phyloP scores from a whole-genome alignment of 2,113 vertebrate species.

The Chaetorhynchus papuensis region DNA sequence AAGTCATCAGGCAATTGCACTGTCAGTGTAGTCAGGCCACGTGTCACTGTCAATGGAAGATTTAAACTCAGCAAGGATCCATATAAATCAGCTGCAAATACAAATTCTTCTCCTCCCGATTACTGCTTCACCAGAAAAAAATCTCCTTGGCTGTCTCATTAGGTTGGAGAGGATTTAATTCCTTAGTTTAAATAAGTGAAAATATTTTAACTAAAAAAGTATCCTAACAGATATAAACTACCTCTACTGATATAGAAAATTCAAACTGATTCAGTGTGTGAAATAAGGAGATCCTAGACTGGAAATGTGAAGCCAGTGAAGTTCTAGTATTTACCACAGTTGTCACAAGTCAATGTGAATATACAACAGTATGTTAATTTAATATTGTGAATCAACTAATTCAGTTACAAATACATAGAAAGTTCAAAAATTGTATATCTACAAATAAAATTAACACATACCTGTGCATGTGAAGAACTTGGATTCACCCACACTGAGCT shows the following conservation, averaged over 20 bases:
- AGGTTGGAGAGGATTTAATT: neutral
- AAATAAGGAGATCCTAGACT: neutral
- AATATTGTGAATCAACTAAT: neutral
- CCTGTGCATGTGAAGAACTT: conserved; percentile 99
- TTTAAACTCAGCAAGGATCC: neutral
- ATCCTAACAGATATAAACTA: neutral
- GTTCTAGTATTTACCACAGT: neutral
- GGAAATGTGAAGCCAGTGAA: neutral
- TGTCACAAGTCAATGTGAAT: neutral
- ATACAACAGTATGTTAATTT: neutral
- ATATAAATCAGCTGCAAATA: neutral
- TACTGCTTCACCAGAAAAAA: neutral
- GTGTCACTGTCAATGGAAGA: neutral
- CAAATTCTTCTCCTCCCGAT: neutral
- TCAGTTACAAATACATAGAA: neutral
- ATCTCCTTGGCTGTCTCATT: neutral
- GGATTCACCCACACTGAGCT: conserved; percentile 96
- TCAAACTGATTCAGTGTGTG: neutral
- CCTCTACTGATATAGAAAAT: neutral
- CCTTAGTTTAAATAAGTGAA: neutral
- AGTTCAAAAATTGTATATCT: neutral
- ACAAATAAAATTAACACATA: conserved; percentile 55
- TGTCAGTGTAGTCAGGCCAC: neutral
- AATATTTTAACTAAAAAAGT: neutral
- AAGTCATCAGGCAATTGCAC: neutral